Evolutionary conservation across 2,113 vertebrate species (phyloP).

Genomic region (Pantherophis guttatus): DNA sequence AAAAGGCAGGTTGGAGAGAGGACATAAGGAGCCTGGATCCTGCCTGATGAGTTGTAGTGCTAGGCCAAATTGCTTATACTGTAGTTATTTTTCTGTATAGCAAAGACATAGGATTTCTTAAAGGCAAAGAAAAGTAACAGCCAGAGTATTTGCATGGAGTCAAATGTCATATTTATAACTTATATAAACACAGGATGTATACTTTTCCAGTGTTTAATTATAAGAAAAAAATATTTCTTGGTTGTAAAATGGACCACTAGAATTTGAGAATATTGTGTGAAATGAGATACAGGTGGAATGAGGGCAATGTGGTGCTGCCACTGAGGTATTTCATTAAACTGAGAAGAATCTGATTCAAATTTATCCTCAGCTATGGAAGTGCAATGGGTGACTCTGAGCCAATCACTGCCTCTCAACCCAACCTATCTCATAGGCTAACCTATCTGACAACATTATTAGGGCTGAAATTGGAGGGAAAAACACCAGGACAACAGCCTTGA

Average conservation of each 20-base stretch:
- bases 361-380: too few relatives aligned
- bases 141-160: not conserved
- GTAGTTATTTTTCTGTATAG: too few relatives aligned
- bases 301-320: not conserved
- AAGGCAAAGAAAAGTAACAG: not conserved
- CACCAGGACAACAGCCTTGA: too few relatives aligned
- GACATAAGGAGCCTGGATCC: not conserved
- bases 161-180: not conserved
- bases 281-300: not conserved
- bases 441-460: too few relatives aligned
- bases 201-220: not conserved
- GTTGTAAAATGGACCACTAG: not conserved
- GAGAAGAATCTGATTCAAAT: not conserved
- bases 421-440: too few relatives aligned
- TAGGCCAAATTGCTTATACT: too few relatives aligned
- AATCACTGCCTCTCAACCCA: too few relatives aligned
- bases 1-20: not conserved
- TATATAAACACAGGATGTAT: not conserved
- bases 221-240: too few relatives aligned
- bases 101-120: not conserved
- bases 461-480: too few relatives aligned
- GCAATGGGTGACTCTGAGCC: too few relatives aligned
- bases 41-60: too few relatives aligned
- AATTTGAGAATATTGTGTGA: not conserved
- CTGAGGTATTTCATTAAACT: not conserved